Evolutionary conservation across 2,888 invertebrate genomes (phyloP).

Genomic region (Plemyria rubiginata): DNA sequence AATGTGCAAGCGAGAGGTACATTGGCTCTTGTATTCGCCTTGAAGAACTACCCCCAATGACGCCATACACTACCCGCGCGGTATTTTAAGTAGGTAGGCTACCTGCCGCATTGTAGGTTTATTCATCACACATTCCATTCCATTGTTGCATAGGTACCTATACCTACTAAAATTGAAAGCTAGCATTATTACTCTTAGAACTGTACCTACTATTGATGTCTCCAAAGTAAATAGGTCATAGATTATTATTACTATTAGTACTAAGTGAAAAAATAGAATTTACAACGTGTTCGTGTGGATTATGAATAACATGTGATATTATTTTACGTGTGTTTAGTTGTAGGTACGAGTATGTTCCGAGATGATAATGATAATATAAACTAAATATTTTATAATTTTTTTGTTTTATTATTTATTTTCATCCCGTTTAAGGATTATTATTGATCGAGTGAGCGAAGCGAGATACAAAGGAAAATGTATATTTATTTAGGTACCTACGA

Average conservation of each 20-base stretch:
- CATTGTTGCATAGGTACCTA: conserved; percentile 14
- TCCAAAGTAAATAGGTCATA: not conserved
- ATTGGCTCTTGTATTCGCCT: too few relatives aligned
- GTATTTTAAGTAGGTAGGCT: not conserved
- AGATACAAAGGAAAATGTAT: too few relatives aligned
- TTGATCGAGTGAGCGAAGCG: too few relatives aligned
- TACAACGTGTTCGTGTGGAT: conserved; percentile 9
- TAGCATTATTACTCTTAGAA: not conserved
- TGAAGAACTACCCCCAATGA: too few relatives aligned
- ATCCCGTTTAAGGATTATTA: too few relatives aligned
- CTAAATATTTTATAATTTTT: conserved; percentile 5
- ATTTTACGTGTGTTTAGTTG: conserved; percentile 28
- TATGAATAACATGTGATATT: conserved; percentile 37
- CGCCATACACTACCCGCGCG: not conserved
- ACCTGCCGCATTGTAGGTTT: not conserved
- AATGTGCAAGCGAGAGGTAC: too few relatives aligned
- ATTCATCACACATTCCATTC: conserved; percentile 25
- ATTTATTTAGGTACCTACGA: too few relatives aligned
- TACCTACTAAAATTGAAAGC: conserved; percentile 5
- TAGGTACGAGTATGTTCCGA: conserved; percentile 9
- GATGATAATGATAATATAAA: conserved; percentile 11
- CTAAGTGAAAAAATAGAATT: conserved; percentile 10
- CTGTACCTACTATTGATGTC: not conserved
- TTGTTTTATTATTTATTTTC: not conserved
- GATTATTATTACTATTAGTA: not conserved